phyloP scores from a whole-genome alignment of 2,797 vertebrate species.

The Chanos chanos region DNA sequence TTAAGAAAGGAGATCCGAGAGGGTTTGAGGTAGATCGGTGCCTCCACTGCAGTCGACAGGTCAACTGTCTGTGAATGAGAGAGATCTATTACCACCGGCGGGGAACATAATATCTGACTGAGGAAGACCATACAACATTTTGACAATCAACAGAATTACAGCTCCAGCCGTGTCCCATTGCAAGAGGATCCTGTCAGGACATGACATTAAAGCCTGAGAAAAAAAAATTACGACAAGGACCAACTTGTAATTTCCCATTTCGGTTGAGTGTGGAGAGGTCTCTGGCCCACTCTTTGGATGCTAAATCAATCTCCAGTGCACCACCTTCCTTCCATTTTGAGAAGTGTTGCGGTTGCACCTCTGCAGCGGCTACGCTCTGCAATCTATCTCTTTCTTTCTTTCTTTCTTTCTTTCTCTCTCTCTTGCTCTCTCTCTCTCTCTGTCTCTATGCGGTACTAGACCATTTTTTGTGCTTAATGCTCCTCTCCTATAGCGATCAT shows the following conservation, averaged over 20 bases:
- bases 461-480: no score
- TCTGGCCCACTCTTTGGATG: slow-evolving; percentile 19
- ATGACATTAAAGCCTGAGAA: slow-evolving; percentile 10
- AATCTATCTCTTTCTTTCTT: neutral
- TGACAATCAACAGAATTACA: slow-evolving; percentile 40
- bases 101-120: slow-evolving; percentile 48
- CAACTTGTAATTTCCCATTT: neutral
- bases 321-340: slow-evolving; percentile 34
- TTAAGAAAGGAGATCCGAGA: slow-evolving; percentile 48
- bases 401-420: neutral
- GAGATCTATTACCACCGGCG: slow-evolving; percentile 42
- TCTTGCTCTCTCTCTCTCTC: no score
- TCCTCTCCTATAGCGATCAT: no score
- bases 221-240: neutral
- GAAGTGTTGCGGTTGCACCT: slow-evolving; percentile 40
- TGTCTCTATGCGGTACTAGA: no score
- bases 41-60: slow-evolving; percentile 44
- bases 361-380: slow-evolving; percentile 23
- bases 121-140: slow-evolving; percentile 38
- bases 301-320: slow-evolving; percentile 38
- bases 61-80: slow-evolving; percentile 44
- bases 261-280: slow-evolving; percentile 2
- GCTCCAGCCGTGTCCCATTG: slow-evolving; percentile 17
- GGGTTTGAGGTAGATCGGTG: slow-evolving; percentile 41
- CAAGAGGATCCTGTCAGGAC: neutral